These are phyloP conservation scores for Nyleta sp. DNA, from an alignment of 2,888 invertebrate species.

Conservation along the genomic window DNA sequence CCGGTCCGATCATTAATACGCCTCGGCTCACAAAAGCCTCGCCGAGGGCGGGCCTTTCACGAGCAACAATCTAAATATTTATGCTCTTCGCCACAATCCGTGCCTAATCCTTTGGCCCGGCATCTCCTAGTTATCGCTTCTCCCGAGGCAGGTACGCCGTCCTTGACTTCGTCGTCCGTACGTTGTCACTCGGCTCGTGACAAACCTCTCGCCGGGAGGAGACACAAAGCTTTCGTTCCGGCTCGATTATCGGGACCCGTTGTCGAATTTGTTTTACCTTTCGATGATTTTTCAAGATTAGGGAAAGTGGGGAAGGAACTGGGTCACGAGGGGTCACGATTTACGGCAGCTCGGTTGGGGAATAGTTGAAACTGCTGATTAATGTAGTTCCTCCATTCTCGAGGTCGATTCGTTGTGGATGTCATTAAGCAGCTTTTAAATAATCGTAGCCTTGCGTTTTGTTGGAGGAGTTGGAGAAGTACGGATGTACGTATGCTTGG, in stretches of 20 bases:
- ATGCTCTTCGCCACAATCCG: slow-evolving; percentile 56
- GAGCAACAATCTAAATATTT: slow-evolving; percentile 62
- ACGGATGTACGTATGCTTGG: too few relatives aligned
- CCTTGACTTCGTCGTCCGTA: slow-evolving; percentile 38
- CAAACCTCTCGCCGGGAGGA: slow-evolving; percentile 27
- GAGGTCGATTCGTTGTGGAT: too few relatives aligned
- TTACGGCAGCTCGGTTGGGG: too few relatives aligned
- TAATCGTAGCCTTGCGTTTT: too few relatives aligned
- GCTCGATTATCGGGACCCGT: neutral
- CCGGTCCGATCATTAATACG: slow-evolving; percentile 59
- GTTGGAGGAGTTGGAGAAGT: too few relatives aligned
- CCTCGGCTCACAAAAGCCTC: slow-evolving; percentile 51
- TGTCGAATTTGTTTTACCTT: slow-evolving; percentile 19
- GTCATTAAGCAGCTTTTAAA: too few relatives aligned
- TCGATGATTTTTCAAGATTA: slow-evolving; percentile 33
- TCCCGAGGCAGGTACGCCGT: slow-evolving; percentile 42
- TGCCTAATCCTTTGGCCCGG: slow-evolving; percentile 53
- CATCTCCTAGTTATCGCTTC: slow-evolving; percentile 51
- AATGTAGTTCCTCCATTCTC: too few relatives aligned
- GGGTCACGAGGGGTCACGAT: neutral
- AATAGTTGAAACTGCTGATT: too few relatives aligned
- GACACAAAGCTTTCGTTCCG: slow-evolving; percentile 16
- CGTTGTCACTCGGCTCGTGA: slow-evolving; percentile 27
- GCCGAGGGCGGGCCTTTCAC: slow-evolving; percentile 57
- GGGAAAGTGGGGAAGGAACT: slow-evolving; percentile 16